Percentiles rank a stretch among this genome's conserved stretches.
Evolutionary conservation across 2,888 invertebrate species (phyloP).

Genomic region (Aethes cnicana): DNA sequence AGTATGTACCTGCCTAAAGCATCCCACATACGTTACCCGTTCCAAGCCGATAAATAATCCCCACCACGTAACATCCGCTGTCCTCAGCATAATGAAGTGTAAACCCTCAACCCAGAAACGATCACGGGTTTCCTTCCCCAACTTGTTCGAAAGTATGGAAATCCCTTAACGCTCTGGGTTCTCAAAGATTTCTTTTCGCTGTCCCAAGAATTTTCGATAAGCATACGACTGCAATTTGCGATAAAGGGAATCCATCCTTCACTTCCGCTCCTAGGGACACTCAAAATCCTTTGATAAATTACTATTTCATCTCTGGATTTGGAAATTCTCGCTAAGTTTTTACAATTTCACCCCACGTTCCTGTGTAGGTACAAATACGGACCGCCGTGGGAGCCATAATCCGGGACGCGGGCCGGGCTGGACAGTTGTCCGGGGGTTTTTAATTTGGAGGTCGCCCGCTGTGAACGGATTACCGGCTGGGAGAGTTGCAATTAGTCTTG

Average conservation of each 20-base stretch:
- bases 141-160: constrained; percentile 26
- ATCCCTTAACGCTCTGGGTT: constrained; percentile 25
- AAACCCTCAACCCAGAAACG: constrained; percentile 4
- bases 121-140: constrained; percentile 10
- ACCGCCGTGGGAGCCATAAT: constrained; percentile 52
- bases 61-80: background rate
- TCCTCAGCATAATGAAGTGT: constrained; percentile 5
- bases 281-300: constrained; percentile 81
- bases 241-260: constrained; percentile 66
- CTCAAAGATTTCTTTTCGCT: constrained; percentile 40
- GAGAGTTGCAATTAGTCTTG: constrained; percentile 71
- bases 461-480: constrained; percentile 75
- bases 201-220: constrained; percentile 49
- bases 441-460: constrained; percentile 78
- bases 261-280: constrained; percentile 64
- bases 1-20: constrained; percentile 48
- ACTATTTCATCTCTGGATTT: constrained; percentile 78
- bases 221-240: constrained; percentile 58
- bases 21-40: constrained; percentile 60
- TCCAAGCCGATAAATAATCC: constrained; percentile 60
- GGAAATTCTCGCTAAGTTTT: constrained; percentile 64
- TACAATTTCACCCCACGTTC: constrained; percentile 59
- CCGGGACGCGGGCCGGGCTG: constrained; percentile 52
- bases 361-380: constrained; percentile 28
- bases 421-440: constrained; percentile 70